Conservation (phyloP, 2,113 vertebrate genomes). For the Ctenodactylus gundi region DNA sequence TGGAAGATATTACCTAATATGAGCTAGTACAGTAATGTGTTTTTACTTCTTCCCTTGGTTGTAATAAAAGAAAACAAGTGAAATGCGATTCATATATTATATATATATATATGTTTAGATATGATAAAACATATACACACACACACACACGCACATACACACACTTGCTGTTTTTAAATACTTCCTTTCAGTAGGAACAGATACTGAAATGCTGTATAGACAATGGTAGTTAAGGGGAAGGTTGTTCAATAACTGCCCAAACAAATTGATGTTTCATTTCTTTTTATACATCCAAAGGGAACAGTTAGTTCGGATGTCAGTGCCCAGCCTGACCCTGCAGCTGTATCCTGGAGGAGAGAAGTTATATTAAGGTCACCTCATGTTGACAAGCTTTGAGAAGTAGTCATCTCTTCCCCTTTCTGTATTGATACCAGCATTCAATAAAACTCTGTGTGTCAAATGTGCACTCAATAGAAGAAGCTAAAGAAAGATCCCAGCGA, state of each 20-base stretch:
- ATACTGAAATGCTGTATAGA: not conserved
- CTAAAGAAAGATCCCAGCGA: not conserved
- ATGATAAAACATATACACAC: no score
- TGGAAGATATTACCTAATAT: no score
- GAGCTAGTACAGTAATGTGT: not conserved
- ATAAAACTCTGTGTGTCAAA: not conserved
- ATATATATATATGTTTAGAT: no score
- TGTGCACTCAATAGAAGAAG: not conserved
- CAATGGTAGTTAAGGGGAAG: not conserved
- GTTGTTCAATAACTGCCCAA: not conserved
- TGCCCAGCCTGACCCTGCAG: not conserved
- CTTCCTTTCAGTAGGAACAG: not conserved
- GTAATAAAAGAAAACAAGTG: not conserved
- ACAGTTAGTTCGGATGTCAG: not conserved
- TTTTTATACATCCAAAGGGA: not conserved
- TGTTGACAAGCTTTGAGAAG: not conserved
- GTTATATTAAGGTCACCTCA: not conserved
- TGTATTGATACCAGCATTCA: not conserved
- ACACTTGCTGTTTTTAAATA: not conserved
- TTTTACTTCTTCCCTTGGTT: not conserved
- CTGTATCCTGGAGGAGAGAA: not conserved
- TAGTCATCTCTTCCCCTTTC: not conserved
- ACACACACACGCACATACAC: no score
- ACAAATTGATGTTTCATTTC: not conserved
- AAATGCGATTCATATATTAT: not conserved